Conservation (phyloP, 2,113 vertebrate species). For the Murina feae region DNA sequence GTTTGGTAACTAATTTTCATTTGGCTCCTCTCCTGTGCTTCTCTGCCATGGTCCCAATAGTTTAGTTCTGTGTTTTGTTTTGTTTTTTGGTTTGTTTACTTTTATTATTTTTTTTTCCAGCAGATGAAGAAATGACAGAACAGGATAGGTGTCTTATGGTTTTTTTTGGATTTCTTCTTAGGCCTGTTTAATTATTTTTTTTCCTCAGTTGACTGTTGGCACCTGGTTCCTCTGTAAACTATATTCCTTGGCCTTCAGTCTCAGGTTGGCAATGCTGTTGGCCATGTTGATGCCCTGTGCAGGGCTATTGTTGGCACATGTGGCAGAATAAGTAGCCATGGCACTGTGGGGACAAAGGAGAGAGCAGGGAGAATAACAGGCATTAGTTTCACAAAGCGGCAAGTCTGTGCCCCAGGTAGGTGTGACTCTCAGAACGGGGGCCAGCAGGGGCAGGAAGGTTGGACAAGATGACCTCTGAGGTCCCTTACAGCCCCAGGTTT, state of each 20-base stretch:
- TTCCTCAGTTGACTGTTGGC: slow-evolving; percentile 95
- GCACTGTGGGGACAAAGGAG: slow-evolving; percentile 84
- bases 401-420: slow-evolving; percentile 31
- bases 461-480: background rate
- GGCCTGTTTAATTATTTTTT: slow-evolving; percentile 71
- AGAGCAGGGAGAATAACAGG: slow-evolving; percentile 71
- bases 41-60: slow-evolving; percentile 75
- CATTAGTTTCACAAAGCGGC: slow-evolving; percentile 69
- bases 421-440: background rate
- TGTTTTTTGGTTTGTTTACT: slow-evolving; percentile 52
- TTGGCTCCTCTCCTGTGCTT: slow-evolving; percentile 77
- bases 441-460: background rate
- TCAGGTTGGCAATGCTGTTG: slow-evolving; percentile 99
- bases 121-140: slow-evolving; percentile 78
- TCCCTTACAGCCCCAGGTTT: background rate
- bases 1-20: slow-evolving; percentile 73
- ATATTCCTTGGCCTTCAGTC: slow-evolving; percentile 99
- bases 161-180: slow-evolving; percentile 70
- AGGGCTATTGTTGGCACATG: slow-evolving; percentile 94
- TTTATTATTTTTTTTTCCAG: slow-evolving; percentile 66
- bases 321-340: slow-evolving; percentile 95
- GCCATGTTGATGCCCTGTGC: slow-evolving; percentile 99
- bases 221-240: slow-evolving; percentile 98
- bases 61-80: slow-evolving; percentile 71
- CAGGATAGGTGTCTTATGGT: slow-evolving; percentile 75